phyloP scores from a whole-genome alignment of 2,113 vertebrate species.

The Etia nguti region DNA sequence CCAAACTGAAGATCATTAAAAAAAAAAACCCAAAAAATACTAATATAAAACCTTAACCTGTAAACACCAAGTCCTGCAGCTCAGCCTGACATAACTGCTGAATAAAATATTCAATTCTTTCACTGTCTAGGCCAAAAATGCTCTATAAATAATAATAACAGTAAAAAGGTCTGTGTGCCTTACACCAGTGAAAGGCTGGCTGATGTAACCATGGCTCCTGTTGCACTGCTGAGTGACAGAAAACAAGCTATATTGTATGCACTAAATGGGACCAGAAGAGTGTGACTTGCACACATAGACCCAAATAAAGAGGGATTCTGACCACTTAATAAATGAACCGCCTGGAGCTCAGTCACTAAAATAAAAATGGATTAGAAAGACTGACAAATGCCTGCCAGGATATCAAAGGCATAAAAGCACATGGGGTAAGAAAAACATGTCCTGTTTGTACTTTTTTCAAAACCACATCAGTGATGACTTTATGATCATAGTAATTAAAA shows the following conservation, averaged over 20 bases:
- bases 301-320: neutral
- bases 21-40: accelerated
- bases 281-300: neutral
- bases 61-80: neutral
- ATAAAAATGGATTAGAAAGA: neutral
- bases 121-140: neutral
- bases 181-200: neutral
- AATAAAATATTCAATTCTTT: neutral
- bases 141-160: neutral
- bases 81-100: neutral
- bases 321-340: neutral
- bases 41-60: neutral
- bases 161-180: neutral
- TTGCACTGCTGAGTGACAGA: neutral
- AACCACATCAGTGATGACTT: neutral
- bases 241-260: neutral
- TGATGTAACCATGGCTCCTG: neutral
- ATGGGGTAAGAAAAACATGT: neutral
- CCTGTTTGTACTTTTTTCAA: neutral
- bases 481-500: neutral
- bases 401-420: neutral
- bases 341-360: neutral
- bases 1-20: neutral
- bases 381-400: neutral
- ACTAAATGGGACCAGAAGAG: neutral